Conservation (phyloP, 1,140 invertebrate species). For the Cyclargus thomasi region DNA sequence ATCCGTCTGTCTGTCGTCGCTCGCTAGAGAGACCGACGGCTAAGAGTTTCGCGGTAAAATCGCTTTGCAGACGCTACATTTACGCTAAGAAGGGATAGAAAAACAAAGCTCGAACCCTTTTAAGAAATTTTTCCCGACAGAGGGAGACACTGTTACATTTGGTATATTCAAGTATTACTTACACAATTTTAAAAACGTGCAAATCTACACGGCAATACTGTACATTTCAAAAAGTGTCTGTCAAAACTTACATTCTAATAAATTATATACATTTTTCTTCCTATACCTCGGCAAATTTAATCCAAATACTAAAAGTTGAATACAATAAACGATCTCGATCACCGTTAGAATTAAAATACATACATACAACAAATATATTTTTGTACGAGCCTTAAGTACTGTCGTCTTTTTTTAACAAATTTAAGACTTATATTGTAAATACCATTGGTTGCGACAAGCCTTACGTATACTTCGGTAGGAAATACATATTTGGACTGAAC, state of each 20-base stretch:
- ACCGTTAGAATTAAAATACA: slow-evolving; percentile 1
- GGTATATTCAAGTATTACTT: slow-evolving; percentile 12
- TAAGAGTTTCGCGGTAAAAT: slow-evolving; percentile 8
- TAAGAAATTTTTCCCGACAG: background rate
- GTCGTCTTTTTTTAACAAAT: background rate
- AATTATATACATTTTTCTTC: background rate
- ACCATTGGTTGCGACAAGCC: background rate
- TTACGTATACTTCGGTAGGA: background rate
- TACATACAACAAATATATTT: background rate
- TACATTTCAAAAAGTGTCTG: slow-evolving; percentile 8
- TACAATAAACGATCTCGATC: slow-evolving; percentile 8
- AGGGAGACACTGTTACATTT: background rate
- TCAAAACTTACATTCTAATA: slow-evolving; percentile 3
- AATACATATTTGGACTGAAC: no score
- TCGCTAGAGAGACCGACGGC: slow-evolving; percentile 13
- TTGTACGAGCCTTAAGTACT: slow-evolving; percentile 7
- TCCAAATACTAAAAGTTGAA: background rate
- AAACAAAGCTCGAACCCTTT: background rate
- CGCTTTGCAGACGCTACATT: background rate
- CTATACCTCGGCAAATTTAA: background rate
- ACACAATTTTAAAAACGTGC: slow-evolving; percentile 9
- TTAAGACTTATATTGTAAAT: background rate
- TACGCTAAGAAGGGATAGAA: background rate
- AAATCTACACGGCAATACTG: slow-evolving; percentile 4
- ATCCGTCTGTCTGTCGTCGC: slow-evolving; percentile 26